Evolutionary conservation across 2,113 vertebrate species (phyloP).

Genomic region (Ahaetulla prasina): DNA sequence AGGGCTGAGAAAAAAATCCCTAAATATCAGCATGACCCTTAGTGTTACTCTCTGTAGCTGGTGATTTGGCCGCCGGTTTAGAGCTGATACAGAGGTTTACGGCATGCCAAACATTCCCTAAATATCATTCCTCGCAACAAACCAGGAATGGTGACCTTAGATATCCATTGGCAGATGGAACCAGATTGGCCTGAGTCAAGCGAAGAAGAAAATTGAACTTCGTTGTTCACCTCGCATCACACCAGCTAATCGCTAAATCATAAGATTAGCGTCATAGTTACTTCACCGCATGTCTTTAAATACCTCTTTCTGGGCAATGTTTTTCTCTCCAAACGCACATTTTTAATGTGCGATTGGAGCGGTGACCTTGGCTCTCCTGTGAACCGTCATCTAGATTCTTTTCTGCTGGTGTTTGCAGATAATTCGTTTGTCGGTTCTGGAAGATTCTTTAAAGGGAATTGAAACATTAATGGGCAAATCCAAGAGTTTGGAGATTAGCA

Average conservation of each 20-base stretch:
- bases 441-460: neutral
- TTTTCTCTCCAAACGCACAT: neutral
- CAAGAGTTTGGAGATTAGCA: neutral
- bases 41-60: neutral
- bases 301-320: neutral
- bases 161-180: neutral
- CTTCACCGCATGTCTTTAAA: neutral
- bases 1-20: neutral
- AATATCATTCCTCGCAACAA: neutral
- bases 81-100: neutral
- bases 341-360: neutral
- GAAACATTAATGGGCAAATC: neutral
- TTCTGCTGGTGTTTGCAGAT: neutral
- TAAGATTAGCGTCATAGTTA: neutral
- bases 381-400: neutral
- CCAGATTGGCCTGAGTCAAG: neutral
- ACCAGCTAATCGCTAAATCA: neutral
- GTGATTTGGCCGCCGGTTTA: neutral
- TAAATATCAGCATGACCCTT: neutral
- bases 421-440: neutral
- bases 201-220: neutral
- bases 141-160: neutral
- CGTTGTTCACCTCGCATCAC: neutral
- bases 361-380: neutral
- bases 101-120: neutral